Conservation (phyloP, 2,797 vertebrate genomes). For the Malurus leucopterus region DNA sequence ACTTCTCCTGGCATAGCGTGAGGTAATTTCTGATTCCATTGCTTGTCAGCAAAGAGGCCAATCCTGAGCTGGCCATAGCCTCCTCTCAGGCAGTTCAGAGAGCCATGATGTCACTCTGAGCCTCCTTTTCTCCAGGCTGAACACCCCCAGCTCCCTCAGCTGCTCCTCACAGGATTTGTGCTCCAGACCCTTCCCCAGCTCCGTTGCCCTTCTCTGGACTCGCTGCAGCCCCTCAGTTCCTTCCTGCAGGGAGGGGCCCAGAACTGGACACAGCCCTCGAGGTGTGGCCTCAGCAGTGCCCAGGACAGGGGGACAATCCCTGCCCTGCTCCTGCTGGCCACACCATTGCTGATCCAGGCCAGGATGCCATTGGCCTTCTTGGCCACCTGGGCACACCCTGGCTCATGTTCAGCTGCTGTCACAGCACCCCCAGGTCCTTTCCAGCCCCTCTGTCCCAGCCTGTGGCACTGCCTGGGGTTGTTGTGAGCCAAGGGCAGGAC, state of each 20-base stretch:
- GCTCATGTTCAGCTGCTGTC: background rate
- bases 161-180: background rate
- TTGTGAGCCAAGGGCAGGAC: background rate
- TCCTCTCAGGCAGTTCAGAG: rapidly evolving
- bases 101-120: background rate
- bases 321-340: background rate
- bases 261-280: background rate
- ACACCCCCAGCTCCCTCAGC: background rate
- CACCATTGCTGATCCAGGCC: background rate
- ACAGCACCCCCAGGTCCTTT: background rate
- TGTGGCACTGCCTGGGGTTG: background rate
- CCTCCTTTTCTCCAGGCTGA: background rate
- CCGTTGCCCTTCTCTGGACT: background rate
- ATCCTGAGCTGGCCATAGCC: rapidly evolving
- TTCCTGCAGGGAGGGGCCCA: background rate
- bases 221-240: background rate
- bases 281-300: background rate
- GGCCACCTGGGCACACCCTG: background rate
- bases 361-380: background rate
- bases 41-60: background rate
- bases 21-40: background rate
- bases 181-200: background rate
- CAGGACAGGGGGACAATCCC: background rate
- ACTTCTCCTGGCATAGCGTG: background rate
- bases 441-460: background rate